Evolutionary conservation across 1,140 invertebrate species (phyloP), one percentile per base, ranked within the genome.

Genomic region (Bemisia tabaci): DNA sequence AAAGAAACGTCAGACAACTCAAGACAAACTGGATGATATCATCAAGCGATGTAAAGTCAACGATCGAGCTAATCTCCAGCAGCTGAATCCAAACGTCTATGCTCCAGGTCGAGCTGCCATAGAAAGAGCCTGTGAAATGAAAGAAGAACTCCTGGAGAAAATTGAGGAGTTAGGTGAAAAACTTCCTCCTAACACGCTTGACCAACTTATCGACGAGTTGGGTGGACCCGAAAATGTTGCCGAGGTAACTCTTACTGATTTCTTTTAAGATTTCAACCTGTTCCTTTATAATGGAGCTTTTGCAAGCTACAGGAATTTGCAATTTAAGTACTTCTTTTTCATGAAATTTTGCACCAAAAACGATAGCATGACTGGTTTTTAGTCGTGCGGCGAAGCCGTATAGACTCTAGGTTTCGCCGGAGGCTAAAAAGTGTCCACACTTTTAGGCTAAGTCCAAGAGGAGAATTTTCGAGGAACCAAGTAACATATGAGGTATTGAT

Each of bases 161-260:
- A 89, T 99, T 48, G 95, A 98, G 74, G 79, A 82, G 60, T 79
- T 99, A 1, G 95, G 95, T 27, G 85, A 92, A 1, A 83, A 84
- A 58, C 79, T 99, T 66, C 97, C 97, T 9, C 89, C 95, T n/a
- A 99, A 99, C 77, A 97, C 96, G 0, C 80, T 99, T 12, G 97
- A 99, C 82, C 94, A 98, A 75, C 81, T 99, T 0, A 98, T 99
- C 71, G 96, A 99, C 78, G 92, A 97, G 74, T 83, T 99, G 2
- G 97, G 97, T 33, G 97, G 97, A 0, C 92, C 95, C 2, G 92
- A 96, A 73, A 94, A 94, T 79, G 97, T 99, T 0, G 96, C 97
- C 0, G 97, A 99, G 83, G 85, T 87, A 67, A 70, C 63, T 68
- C 17, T 63, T 63, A 24, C 61, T 39, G 2, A 24, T 62, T 65